Conservation (phyloP, 2,888 invertebrate species). For the Xestia ashworthii region DNA sequence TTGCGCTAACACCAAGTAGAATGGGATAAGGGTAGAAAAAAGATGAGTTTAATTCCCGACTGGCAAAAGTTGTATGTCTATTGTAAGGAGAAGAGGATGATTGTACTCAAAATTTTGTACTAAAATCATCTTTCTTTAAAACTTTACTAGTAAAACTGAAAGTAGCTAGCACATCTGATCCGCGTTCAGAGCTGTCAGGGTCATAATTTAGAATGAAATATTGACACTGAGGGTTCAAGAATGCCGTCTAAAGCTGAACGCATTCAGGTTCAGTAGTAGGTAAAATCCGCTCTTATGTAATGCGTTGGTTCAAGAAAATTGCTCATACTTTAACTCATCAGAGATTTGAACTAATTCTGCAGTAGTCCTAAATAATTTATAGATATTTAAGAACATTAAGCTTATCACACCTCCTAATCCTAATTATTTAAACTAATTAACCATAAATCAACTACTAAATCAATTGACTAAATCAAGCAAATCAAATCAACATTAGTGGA, state of each 20-base stretch:
- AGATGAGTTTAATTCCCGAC: too few relatives aligned
- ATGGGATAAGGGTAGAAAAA: too few relatives aligned
- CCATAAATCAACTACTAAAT: slow-evolving; percentile 58
- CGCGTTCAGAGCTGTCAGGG: accelerated
- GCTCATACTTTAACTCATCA: background rate
- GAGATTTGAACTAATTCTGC: background rate
- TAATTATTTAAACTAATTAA: slow-evolving; percentile 45
- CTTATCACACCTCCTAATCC: slow-evolving; percentile 21
- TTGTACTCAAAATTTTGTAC: background rate
- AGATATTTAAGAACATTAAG: background rate
- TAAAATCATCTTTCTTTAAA: background rate
- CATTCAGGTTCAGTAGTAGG: background rate
- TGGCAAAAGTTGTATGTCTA: background rate
- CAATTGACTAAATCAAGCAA: slow-evolving; percentile 70
- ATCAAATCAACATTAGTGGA: slow-evolving; percentile 73
- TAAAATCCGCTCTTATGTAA: background rate
- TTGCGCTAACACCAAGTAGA: too few relatives aligned
- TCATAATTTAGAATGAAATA: background rate
- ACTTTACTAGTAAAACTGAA: background rate
- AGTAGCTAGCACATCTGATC: background rate
- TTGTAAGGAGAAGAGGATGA: background rate
- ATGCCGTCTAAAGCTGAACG: background rate
- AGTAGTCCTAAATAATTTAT: background rate
- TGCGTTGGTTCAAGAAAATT: background rate
- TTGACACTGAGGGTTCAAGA: background rate